Conservation (phyloP, 30 jellyfish, hydroid and myxozoan genomes). For the Aurelia aurita complex sp. Pacific region DNA sequence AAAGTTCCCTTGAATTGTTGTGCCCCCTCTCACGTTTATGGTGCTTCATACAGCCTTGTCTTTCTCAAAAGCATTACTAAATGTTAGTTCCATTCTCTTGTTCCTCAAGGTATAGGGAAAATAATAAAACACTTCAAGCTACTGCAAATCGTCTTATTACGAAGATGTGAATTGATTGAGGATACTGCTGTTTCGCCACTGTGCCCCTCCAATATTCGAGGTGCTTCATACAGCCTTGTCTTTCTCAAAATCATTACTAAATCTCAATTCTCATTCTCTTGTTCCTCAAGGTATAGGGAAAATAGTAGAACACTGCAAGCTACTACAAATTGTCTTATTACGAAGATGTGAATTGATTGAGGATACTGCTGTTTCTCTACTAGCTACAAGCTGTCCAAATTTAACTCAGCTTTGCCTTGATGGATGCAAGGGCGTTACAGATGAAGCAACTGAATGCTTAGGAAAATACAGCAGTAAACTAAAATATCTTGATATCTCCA, state of each 20-base stretch:
- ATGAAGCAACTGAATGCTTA: slow-evolving; percentile 7
- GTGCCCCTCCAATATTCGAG: no score
- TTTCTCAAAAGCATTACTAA: no score
- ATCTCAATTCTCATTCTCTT: not conserved
- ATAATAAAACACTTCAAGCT: slow-evolving; percentile 21
- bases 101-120: slow-evolving; percentile 22
- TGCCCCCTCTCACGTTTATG: no score
- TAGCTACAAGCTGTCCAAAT: slow-evolving; percentile 28
- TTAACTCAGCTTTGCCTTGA: slow-evolving; percentile 59
- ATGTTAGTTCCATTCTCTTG: not conserved
- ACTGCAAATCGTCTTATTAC: slow-evolving; percentile 33
- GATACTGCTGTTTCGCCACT: slow-evolving; percentile 46
- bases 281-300: slow-evolving; percentile 22
- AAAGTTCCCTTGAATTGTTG: no score
- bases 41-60: no score
- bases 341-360: slow-evolving; percentile 56
- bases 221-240: no score
- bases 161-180: slow-evolving; percentile 57
- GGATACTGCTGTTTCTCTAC: slow-evolving; percentile 43
- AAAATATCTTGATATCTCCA: slow-evolving; percentile 43
- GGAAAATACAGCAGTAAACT: slow-evolving; percentile 16
- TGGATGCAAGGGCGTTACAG: slow-evolving; percentile 54
- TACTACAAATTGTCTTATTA: slow-evolving; percentile 34
- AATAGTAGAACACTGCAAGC: slow-evolving; percentile 26
- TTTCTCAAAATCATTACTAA: no score